Percentiles rank a stretch among this genome's conserved stretches.
Conservation (phyloP, 2,113 vertebrate species). For the Solenodon paradoxus region DNA sequence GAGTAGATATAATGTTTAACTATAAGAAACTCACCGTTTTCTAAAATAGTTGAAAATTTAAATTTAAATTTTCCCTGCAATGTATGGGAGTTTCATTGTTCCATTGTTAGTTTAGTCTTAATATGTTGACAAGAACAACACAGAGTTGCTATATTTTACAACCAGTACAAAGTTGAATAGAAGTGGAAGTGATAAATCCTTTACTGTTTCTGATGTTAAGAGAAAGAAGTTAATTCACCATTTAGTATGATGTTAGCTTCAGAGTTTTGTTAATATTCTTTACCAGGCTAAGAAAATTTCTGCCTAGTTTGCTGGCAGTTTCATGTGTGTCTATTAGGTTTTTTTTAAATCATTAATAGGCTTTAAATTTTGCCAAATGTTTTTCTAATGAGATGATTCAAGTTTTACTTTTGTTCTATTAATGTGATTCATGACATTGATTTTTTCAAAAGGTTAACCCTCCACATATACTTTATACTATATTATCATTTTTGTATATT, state of each 20-base stretch:
- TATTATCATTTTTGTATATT: not conserved
- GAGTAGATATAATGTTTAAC: not conserved
- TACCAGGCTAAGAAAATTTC: not conserved
- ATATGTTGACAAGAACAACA: not conserved
- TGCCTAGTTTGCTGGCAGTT: not conserved
- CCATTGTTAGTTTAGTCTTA: not conserved
- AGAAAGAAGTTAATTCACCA: slow-evolving; percentile 19
- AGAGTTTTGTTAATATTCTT: not conserved
- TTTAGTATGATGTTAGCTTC: not conserved
- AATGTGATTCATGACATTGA: not conserved
- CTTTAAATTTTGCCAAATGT: not conserved
- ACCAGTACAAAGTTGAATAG: not conserved
- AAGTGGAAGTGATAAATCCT: not conserved
- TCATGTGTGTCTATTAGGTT: not conserved
- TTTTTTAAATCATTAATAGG: not conserved
- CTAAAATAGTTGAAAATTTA: not conserved
- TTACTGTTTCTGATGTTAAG: slow-evolving; percentile 10
- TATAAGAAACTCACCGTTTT: slow-evolving; percentile 13
- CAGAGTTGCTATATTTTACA: no score
- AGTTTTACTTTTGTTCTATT: not conserved
- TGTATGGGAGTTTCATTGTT: not conserved
- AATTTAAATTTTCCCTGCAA: not conserved
- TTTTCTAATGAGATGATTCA: not conserved
- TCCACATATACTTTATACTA: not conserved
- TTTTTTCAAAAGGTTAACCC: not conserved